phyloP scores from a whole-genome alignment of 2,888 invertebrate genomes.

The Idaea straminata region DNA sequence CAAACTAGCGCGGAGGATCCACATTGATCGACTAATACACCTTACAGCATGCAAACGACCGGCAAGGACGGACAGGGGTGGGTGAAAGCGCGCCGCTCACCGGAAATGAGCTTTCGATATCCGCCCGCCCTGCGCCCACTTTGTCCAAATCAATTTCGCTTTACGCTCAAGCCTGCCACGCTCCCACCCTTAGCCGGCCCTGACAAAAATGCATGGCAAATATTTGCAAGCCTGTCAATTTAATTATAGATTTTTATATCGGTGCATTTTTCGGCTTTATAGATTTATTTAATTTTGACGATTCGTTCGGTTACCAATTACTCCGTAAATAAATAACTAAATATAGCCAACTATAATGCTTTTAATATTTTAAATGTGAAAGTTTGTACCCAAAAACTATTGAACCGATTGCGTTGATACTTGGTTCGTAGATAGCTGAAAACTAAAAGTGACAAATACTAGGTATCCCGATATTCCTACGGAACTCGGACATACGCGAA shows the following conservation, averaged over 20 bases:
- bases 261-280: constrained; percentile 12
- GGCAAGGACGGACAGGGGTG: constrained; percentile 27
- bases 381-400: neutral
- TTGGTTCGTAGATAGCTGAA: too few relatives aligned
- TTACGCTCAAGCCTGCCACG: constrained; percentile 38
- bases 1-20: constrained; percentile 11
- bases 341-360: constrained; percentile 9
- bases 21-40: constrained; percentile 16
- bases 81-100: constrained; percentile 46
- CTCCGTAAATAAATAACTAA: constrained; percentile 14
- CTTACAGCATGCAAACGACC: constrained; percentile 27
- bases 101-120: constrained; percentile 73
- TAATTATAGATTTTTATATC: constrained; percentile 26
- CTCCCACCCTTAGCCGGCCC: constrained; percentile 14
- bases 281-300: constrained; percentile 19
- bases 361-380: neutral
- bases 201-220: constrained; percentile 42
- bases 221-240: constrained; percentile 30
- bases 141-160: constrained; percentile 70
- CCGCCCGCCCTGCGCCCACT: constrained; percentile 51
- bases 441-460: too few relatives aligned
- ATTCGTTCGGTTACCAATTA: constrained; percentile 12
- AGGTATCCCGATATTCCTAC: too few relatives aligned
- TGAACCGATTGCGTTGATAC: too few relatives aligned
- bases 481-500: too few relatives aligned